A percentile compares a stretch with the other conserved stretches of the same genome.
These are phyloP conservation scores for Drosophila saltans DNA, from an alignment of 1,140 invertebrate species.

Conservation along the genomic window DNA sequence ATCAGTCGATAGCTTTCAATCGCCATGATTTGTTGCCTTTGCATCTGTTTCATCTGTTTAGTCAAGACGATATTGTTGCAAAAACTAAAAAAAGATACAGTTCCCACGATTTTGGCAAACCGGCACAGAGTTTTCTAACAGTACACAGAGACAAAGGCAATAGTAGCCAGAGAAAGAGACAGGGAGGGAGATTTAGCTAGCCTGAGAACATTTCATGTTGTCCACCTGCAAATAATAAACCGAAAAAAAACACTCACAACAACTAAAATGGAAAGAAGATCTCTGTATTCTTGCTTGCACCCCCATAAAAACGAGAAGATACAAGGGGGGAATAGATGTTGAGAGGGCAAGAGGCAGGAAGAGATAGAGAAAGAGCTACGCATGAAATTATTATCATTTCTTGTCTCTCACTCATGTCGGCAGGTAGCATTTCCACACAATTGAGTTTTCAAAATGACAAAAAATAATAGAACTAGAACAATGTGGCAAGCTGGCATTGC, in stretches of 20 bases:
- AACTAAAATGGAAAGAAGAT: constrained; percentile 69
- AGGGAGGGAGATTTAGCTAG: constrained; percentile 6
- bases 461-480: constrained; percentile 52
- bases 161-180: constrained; percentile 9
- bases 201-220: constrained; percentile 69
- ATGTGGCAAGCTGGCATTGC: constrained; percentile 51
- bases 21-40: neutral
- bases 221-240: constrained; percentile 65
- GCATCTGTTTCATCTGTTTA: constrained; percentile 8
- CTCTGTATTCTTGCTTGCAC: constrained; percentile 52
- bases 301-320: constrained; percentile 32
- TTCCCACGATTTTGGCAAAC: constrained; percentile 69
- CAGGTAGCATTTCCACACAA: constrained; percentile 69
- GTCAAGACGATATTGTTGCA: constrained; percentile 29
- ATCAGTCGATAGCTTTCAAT: neutral
- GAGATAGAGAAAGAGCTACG: constrained; percentile 41
- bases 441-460: constrained; percentile 74
- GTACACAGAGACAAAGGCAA: constrained; percentile 45
- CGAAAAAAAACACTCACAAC: constrained; percentile 39
- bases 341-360: constrained; percentile 10
- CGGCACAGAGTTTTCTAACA: constrained; percentile 68
- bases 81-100: constrained; percentile 37
- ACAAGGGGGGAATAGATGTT: neutral
- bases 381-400: constrained; percentile 51
- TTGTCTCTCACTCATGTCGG: constrained; percentile 36